Conservation (phyloP, 2,797 vertebrate species). For the Garrulus glandarius region DNA sequence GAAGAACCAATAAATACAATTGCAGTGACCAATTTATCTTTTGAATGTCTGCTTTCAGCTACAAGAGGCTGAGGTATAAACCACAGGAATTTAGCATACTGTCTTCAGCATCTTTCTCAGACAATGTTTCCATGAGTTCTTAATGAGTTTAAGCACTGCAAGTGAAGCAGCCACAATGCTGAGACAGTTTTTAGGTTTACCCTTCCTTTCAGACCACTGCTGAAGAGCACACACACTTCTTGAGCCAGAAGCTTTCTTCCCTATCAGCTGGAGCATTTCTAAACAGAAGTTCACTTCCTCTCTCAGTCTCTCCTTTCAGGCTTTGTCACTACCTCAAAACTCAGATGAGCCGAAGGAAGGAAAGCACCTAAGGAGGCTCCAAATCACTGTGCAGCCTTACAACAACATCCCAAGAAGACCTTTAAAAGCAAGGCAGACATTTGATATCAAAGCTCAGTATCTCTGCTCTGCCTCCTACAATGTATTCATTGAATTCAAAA, state of each 20-base stretch:
- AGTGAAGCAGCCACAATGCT: background rate
- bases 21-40: background rate
- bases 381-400: background rate
- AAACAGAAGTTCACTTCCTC: background rate
- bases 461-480: background rate
- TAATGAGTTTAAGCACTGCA: background rate
- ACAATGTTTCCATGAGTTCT: background rate
- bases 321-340: background rate
- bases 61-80: background rate
- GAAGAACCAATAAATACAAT: background rate
- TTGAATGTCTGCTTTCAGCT: background rate
- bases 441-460: background rate
- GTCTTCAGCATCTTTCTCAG: background rate
- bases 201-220: background rate
- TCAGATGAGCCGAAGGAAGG: background rate
- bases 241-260: background rate
- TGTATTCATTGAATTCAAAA: background rate
- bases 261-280: background rate
- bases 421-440: background rate
- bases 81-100: background rate
- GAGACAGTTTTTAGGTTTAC: background rate
- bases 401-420: background rate
- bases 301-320: background rate
- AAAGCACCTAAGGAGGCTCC: background rate
- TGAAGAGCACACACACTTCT: background rate